Conservation (phyloP, 2,888 invertebrate genomes). For the Amphipoea oculea region DNA sequence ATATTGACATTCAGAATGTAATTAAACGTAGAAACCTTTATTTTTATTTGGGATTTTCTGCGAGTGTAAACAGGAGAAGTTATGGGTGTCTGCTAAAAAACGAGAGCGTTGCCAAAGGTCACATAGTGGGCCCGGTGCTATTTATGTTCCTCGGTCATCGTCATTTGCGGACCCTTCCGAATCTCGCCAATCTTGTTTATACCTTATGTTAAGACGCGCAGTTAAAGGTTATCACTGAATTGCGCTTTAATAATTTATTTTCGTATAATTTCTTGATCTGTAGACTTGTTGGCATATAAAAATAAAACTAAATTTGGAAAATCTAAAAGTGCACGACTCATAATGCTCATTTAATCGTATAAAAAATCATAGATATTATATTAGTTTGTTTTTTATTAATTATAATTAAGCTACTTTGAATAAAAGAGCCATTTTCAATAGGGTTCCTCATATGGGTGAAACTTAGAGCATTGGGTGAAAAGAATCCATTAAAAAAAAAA, state of each 20-base stretch:
- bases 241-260: conserved; percentile 16
- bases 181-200: conserved; percentile 23
- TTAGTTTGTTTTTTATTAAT: too few species aligned
- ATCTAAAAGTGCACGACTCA: too few species aligned
- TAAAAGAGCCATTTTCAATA: too few species aligned
- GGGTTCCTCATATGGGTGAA: too few species aligned
- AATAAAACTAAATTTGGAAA: neutral
- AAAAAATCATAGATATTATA: too few species aligned
- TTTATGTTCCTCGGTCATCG: conserved; percentile 30
- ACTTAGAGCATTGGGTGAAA: too few species aligned
- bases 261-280: conserved; percentile 7
- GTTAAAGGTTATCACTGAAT: conserved; percentile 19
- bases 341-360: too few species aligned
- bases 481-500: too few species aligned
- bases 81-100: conserved; percentile 17
- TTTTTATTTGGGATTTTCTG: conserved; percentile 12
- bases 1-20: conserved; percentile 21
- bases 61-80: neutral
- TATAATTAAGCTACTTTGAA: too few species aligned
- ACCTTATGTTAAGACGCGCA: neutral
- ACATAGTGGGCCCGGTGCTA: conserved; percentile 9
- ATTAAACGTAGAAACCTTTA: conserved; percentile 8
- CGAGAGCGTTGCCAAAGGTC: conserved; percentile 28
- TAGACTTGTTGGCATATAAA: neutral
- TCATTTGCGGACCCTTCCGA: conserved; percentile 32